These are phyloP conservation scores for Hemicentrotus pulcherrimus DNA, from an alignment of 35 echinoderm and acorn worm species.

Conservation along the genomic window DNA sequence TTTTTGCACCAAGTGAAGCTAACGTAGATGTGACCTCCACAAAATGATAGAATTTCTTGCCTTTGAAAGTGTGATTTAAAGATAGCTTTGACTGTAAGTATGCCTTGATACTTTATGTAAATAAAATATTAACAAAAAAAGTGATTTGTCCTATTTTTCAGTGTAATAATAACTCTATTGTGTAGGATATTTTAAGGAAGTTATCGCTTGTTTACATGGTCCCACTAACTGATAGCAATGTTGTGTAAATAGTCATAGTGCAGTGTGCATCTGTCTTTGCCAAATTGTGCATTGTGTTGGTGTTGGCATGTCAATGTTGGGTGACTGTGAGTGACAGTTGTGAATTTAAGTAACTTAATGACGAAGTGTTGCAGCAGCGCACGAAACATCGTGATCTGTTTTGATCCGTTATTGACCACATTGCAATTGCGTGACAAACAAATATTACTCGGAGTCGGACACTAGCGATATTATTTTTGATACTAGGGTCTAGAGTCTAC, in stretches of 20 bases:
- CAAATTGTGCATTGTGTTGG: too few relatives aligned
- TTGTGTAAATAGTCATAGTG: neutral
- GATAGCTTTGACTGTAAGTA: neutral
- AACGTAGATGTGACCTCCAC: neutral
- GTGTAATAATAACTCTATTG: neutral
- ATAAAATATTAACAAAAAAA: neutral
- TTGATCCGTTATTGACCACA: too few relatives aligned
- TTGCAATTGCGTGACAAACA: too few relatives aligned
- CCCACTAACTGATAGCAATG: neutral
- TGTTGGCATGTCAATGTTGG: too few relatives aligned
- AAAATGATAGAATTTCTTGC: neutral
- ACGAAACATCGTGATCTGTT: too few relatives aligned
- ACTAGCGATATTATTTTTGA: too few relatives aligned
- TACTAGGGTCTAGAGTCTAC: too few relatives aligned
- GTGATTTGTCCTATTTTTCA: neutral
- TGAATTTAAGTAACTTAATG: too few relatives aligned
- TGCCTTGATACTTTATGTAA: neutral
- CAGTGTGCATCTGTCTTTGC: too few relatives aligned
- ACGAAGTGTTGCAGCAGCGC: too few relatives aligned
- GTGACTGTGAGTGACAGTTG: too few relatives aligned
- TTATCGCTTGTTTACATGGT: neutral
- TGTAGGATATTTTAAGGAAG: neutral
- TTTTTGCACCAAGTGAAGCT: neutral
- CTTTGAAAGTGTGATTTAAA: neutral
- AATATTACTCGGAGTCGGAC: too few relatives aligned